phyloP scores from a whole-genome alignment of 1,140 invertebrate genomes.

The Anoplophora glabripennis region DNA sequence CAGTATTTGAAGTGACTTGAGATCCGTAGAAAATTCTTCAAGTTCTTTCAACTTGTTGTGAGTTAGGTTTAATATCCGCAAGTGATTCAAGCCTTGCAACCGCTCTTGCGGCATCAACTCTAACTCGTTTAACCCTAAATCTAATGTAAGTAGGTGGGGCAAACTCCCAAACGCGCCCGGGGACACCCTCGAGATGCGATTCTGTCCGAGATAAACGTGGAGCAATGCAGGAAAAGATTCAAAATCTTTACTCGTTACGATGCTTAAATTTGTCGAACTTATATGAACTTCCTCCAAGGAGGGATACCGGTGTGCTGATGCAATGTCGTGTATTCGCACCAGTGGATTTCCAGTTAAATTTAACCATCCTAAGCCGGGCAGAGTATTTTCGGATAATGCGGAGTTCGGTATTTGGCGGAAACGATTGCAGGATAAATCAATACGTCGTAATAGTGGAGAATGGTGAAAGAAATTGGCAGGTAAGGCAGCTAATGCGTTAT shows the following conservation, averaged over 20 bases:
- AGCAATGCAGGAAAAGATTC: slow-evolving; percentile 78
- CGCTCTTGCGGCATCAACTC: slow-evolving; percentile 83
- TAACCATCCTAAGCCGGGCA: slow-evolving; percentile 69
- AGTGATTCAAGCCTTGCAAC: slow-evolving; percentile 70
- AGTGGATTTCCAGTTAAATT: slow-evolving; percentile 82
- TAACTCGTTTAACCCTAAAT: slow-evolving; percentile 79
- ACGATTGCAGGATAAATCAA: slow-evolving; percentile 78
- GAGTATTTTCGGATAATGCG: slow-evolving; percentile 69
- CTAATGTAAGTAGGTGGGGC: slow-evolving; percentile 71
- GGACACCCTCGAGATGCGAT: slow-evolving; percentile 76
- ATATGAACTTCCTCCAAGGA: slow-evolving; percentile 77
- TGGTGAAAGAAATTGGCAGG: slow-evolving; percentile 78
- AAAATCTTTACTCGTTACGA: slow-evolving; percentile 85
- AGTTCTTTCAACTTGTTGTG: slow-evolving; percentile 78
- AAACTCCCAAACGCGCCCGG: slow-evolving; percentile 80
- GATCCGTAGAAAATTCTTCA: slow-evolving; percentile 77
- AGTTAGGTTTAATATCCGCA: slow-evolving; percentile 76
- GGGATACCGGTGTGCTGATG: slow-evolving; percentile 63
- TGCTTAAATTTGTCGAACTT: slow-evolving; percentile 76
- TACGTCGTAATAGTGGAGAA: slow-evolving; percentile 64
- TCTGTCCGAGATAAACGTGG: slow-evolving; percentile 70
- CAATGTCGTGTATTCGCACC: slow-evolving; percentile 64
- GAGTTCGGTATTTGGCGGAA: slow-evolving; percentile 79
- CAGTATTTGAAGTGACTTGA: slow-evolving; percentile 71
- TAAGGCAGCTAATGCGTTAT: slow-evolving; percentile 71